phyloP scores from a whole-genome alignment of 2,797 vertebrate species.

The Falco cherrug region DNA sequence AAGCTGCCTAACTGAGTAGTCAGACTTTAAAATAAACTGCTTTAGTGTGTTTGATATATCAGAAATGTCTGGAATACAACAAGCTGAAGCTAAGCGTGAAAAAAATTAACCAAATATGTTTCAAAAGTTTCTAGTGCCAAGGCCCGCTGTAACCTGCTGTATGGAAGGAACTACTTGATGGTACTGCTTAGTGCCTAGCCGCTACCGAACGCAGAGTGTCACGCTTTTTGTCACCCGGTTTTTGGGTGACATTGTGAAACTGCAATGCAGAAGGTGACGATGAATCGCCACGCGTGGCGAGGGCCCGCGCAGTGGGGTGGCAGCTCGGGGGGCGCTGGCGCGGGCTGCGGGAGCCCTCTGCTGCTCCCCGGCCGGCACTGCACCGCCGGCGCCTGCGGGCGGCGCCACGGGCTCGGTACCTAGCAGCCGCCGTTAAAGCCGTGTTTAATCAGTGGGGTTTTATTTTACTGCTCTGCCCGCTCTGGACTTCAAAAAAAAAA shows the following conservation, averaged over 20 bases:
- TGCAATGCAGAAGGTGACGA: not conserved
- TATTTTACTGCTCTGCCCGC: not conserved
- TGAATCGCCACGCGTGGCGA: not conserved
- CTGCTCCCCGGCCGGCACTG: slow-evolving; percentile 4
- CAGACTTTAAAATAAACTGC: not conserved
- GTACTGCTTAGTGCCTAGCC: no score
- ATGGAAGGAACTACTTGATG: no score
- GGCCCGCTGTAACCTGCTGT: rapidly evolving
- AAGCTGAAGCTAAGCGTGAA: not conserved
- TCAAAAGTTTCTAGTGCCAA: not conserved
- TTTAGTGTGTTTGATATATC: rapidly evolving
- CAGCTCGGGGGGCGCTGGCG: not conserved
- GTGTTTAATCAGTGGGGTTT: not conserved
- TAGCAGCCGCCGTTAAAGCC: not conserved
- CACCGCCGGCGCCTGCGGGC: not conserved
- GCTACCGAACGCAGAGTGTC: rapidly evolving
- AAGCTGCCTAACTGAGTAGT: not conserved
- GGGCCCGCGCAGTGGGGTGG: not conserved
- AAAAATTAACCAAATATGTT: not conserved
- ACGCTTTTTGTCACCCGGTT: not conserved
- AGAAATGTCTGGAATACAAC: not conserved
- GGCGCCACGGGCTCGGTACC: not conserved
- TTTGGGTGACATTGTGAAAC: not conserved
- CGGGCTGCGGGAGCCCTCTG: slow-evolving; percentile 73
- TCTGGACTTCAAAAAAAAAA: not conserved